Evolutionary conservation across 2,113 vertebrate species (phyloP), one percentile per base, ranked within the genome.

Genomic region (Lontra canadensis): DNA sequence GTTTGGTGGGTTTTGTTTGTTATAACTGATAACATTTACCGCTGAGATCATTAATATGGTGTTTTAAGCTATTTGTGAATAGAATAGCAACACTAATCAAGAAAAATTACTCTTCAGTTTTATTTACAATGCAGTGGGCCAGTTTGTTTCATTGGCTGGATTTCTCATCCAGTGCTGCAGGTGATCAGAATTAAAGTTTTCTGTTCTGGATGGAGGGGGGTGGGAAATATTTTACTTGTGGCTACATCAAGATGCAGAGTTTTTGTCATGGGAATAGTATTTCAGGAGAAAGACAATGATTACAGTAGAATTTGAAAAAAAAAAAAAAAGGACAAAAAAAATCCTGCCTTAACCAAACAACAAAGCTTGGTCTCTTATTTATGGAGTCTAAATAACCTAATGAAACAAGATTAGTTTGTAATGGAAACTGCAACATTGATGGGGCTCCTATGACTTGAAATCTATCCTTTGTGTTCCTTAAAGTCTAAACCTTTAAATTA

Each of bases 191-290:
- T 65, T 82, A 21, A 73, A 78, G 31, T 93, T 82, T 85, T 49
- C 49, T 82, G 2, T 47, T 67, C 59, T 91, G 89, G 15, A 44
- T 14, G 34, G 39, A 74, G 4, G 5, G 5, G 63, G 31, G 34
- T 55, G 52, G 52, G 5, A 65, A 63, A 23, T 18, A 34, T 39
- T 96, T 81, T n/a, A 73, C 11, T 57, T 82, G 21, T 80, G 74
- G 34, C 31, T 39, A 49, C 71, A 57, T 67, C 49, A 76, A 44
- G 12, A 61, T 23, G 39, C 52, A 89, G 29, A 25, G 90, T 87
- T 96, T 83, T 47, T 94, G 79, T 90, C 49, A 52, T 21, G 11
- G 36, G 92, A 85, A 96, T 94, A 95, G 67, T 25, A 55, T 94
- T 90, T 92, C 25, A 95, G 59, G 90, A 86, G 57, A 71, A 80